Evolutionary conservation across 2,797 vertebrate genomes (phyloP).

Genomic region (Catharus ustulatus): DNA sequence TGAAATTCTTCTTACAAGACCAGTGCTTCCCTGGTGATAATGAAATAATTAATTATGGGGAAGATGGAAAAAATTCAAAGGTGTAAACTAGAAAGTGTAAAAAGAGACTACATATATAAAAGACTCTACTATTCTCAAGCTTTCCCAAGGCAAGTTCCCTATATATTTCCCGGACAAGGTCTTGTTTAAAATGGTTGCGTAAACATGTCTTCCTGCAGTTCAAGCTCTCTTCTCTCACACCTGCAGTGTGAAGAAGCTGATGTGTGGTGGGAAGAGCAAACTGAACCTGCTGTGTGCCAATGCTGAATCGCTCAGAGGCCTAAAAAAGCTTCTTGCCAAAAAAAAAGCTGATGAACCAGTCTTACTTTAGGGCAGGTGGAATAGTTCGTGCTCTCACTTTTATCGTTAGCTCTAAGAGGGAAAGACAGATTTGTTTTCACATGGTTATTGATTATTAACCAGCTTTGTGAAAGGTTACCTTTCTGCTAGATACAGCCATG

Average conservation of each 20-base stretch:
- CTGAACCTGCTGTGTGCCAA: not conserved
- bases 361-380: conserved; percentile 38
- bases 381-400: conserved; percentile 50
- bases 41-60: not conserved
- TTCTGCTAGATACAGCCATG: conserved; percentile 51
- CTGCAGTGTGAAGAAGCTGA: not conserved
- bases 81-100: not conserved
- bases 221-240: not conserved
- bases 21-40: not conserved
- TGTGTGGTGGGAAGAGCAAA: not conserved
- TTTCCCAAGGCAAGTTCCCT: not conserved
- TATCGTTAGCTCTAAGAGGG: conserved; percentile 50
- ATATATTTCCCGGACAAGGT: not conserved
- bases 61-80: not conserved
- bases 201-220: not conserved
- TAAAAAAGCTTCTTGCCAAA: not conserved
- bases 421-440: conserved; percentile 75
- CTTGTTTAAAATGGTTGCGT: not conserved
- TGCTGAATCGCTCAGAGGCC: not conserved
- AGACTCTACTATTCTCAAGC: not conserved
- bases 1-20: not conserved
- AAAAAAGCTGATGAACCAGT: conserved; percentile 1
- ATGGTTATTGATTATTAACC: conserved; percentile 82
- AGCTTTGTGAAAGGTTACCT: conserved; percentile 73
- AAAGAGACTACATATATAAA: accelerated